Evolutionary conservation across 2,888 invertebrate genomes (phyloP), one percentile per base, ranked within the genome.

Genomic region (Chydorus sphaericus): DNA sequence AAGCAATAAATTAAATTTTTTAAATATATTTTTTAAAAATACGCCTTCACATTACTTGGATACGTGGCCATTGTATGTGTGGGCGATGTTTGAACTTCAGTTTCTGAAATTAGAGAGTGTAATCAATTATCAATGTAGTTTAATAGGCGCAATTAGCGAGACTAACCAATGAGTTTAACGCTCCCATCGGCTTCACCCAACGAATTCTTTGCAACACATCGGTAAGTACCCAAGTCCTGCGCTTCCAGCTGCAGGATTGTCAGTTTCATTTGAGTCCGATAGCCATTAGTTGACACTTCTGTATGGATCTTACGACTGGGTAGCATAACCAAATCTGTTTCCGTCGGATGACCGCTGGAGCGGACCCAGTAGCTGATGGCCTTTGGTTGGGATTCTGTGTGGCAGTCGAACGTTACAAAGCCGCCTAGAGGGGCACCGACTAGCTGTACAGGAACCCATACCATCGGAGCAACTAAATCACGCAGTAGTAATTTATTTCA

Each of bases 341-440:
- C 61, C 33, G 61, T 52, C 16, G 28, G 33, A 39, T 33, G 18
- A 28, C 26, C 26, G 1, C 26, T 4, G 33, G 10, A 16, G 70
- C 86, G 86, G 59, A 87, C 86, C 90, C 90, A 91, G 72, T 90
- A 91, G 68, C 85, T 89, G 73, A 90, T 90, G 63, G 90, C 89
- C 60, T 86, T 78, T 10, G 91, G 91, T 72, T 88, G 85, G 54
- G 91, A 90, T 70, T 92, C 92, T 20, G 90, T 87, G 70, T 89
- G 87, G 70, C 92, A 92, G 75, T 90, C 90, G 66, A 92, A 83
- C 49, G 87, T 87, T 61, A 90, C 90, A 74, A 90, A 88, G 51
- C 89, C 89, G 60, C 88, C 87, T 58, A 85, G 80, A 58, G 90
- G 90, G 30, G 90, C 90, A 2, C 91, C 90, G 60, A 91, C 89